Evolutionary conservation across 2,888 invertebrate species (phyloP), one percentile per base, ranked within the genome.

Genomic region (Phortica okadai): DNA sequence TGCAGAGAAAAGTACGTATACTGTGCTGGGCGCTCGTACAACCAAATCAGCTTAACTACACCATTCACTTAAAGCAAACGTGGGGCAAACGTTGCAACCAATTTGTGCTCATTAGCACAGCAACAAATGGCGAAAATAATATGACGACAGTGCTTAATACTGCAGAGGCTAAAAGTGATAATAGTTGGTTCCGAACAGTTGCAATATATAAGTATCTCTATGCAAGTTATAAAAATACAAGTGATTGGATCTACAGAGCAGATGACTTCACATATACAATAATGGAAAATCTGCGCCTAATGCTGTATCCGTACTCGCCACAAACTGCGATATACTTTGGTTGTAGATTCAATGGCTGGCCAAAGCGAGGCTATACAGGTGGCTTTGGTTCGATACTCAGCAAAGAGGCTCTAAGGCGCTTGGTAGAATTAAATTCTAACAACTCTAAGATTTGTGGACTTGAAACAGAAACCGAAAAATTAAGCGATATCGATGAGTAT

Each of bases 181-280:
- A 95, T 88, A 93, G 99, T 5, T 99, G 99, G 99, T 97, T 95
- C 0, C 99, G 98, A 92, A 98, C 98, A 0, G 98, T 97, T 91
- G 96, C 95, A 83, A 97, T 98, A 0, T 98, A 97, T 89, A 94
- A 94, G 84, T 97, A 97, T 89, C 94, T 97, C 10, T 96, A 97
- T 89, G 93, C 96, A 82, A 93, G 97, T 88, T 95, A 98, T 90
- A 92, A 94, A 73, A 93, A 97, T 81, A 94, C 97, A 73, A 96
- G 95, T 2, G 98, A 98, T 91, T 98, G 98, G 98, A 98, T 99
- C 91, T 92, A 99, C 89, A 99, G 99, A 91, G 98, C 98, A n/a
- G 99, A 99, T 87, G 99, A 99, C 91, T 98, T 98, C 89, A 98
- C 98, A 58, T 98, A 97, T 91, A 97, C 98, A 14, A 93, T 99